Conservation (phyloP, 2,888 invertebrate genomes). For the Eupithecia centaureata region DNA sequence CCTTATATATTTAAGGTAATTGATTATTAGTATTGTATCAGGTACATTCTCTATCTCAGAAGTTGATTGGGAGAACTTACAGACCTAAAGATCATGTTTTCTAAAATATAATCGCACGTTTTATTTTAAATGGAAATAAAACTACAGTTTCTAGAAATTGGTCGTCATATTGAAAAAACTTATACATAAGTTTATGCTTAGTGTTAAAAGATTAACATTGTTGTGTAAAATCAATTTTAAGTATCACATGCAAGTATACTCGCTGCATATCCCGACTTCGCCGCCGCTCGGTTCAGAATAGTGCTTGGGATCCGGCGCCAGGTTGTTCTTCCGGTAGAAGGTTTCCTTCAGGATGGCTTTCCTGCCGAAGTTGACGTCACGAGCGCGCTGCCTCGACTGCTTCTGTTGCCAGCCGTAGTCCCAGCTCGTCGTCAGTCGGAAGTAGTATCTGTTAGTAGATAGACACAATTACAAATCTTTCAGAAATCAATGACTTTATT, state of each 20-base stretch:
- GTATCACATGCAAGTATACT: conserved; percentile 67
- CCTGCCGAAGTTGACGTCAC: conserved; percentile 76
- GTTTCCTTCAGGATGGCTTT: conserved; percentile 80
- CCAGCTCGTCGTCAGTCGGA: conserved; percentile 78
- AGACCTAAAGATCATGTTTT: too few relatives aligned
- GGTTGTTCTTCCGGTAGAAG: conserved; percentile 83
- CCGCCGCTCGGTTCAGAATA: conserved; percentile 78
- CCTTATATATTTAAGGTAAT: too few relatives aligned
- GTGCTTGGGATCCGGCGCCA: conserved; percentile 82
- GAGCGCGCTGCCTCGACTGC: conserved; percentile 56
- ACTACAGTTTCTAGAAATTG: not conserved
- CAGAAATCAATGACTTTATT: too few relatives aligned
- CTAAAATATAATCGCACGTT: too few relatives aligned
- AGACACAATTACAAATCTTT: conserved; percentile 15
- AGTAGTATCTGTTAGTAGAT: conserved; percentile 68
- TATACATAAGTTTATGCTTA: not conserved
- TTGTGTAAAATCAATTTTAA: not conserved
- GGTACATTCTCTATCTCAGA: too few relatives aligned
- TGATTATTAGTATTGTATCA: too few relatives aligned
- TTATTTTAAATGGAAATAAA: not conserved
- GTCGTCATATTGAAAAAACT: not conserved
- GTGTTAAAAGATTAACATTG: not conserved
- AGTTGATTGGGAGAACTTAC: too few relatives aligned
- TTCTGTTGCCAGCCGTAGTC: conserved; percentile 86
- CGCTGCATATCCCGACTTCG: conserved; percentile 69